A percentile compares a stretch with the other conserved stretches of the same genome.
These are phyloP conservation scores for Melanotaenia parkinsoni DNA, from an alignment of 2,797 vertebrate genomes.

Conservation along the genomic window DNA sequence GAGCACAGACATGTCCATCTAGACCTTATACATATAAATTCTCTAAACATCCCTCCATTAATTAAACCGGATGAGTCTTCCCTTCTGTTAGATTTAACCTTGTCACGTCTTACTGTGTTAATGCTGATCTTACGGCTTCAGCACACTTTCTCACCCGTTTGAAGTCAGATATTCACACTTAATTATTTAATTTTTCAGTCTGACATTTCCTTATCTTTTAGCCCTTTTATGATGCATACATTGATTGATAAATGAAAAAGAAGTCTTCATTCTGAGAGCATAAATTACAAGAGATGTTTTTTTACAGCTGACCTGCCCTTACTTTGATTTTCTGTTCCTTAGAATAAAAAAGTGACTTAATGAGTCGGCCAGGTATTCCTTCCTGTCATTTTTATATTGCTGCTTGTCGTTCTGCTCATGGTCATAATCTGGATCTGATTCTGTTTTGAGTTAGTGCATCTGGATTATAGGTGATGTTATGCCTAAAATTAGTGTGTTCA, in stretches of 20 bases:
- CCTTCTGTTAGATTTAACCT: constrained; percentile 10
- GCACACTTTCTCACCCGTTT: background rate
- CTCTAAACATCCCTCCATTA: background rate
- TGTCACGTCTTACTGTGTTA: background rate
- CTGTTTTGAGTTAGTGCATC: too few relatives aligned
- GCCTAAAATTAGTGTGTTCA: too few relatives aligned
- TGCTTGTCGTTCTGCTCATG: too few relatives aligned
- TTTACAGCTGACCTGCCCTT: background rate
- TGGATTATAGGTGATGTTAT: too few relatives aligned
- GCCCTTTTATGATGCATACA: too few relatives aligned
- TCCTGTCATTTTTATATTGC: too few relatives aligned
- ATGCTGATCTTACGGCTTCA: constrained; percentile 6
- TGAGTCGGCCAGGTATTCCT: background rate
- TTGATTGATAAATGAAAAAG: background rate
- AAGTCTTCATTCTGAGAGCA: too few relatives aligned
- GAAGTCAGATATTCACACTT: background rate
- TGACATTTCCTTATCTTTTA: too few relatives aligned
- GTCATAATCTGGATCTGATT: too few relatives aligned
- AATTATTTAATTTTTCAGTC: background rate
- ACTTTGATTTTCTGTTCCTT: background rate
- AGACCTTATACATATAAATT: background rate
- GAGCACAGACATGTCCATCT: background rate
- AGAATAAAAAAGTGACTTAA: background rate
- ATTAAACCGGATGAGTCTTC: background rate
- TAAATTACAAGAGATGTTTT: too few relatives aligned